Evolutionary conservation across 2,888 invertebrate genomes (phyloP), one percentile per base, ranked within the genome.

Genomic region (Drosophila falleni): DNA sequence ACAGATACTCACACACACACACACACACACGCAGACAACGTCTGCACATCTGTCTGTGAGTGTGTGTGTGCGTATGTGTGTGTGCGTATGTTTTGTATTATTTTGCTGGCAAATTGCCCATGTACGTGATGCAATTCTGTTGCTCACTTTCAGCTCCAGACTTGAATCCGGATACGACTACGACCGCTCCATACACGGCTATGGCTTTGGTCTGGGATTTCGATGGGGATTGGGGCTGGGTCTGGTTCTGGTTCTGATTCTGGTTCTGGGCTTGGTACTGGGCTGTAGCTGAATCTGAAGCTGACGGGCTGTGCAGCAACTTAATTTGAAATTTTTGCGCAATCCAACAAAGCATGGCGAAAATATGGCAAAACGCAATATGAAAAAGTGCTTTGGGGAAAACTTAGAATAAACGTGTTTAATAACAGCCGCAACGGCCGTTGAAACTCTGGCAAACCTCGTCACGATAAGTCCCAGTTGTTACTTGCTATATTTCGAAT

Each of bases 301-400:
- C 64, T 70, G 81, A 23, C 49, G 62, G 68, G 65, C 73, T 80
- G 89, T 70, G 75, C 76, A 75, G 76, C 89, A 90, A 90, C 90
- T 89, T 89, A 89, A 89, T 89, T 90, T 90, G 90, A 89, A 90
- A 90, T 89, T 90, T 89, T 88, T 87, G 74, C 90, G 87, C 87
- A 87, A 89, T 89, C 87, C 81, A 89, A 89, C 83, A 86, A 78
- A 87, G 75, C 78, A 83, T 83, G 78, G 83, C 80, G 76, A 87
- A 84, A 86, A 84, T 84, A 84, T 89, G 84, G 64, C 85, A 71
- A 64, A 89, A 74, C 86, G 89, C 87, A 81, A 84, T 83, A 81
- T 85, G 81, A 87, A 89, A 84, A 87, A 87, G 78, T 72, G 80
- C 77, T 77, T 81, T 78, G 63, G 89, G 90, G 87, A 87, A 83